Evolutionary conservation across 2,888 invertebrate species (phyloP), one percentile per base, ranked within the genome.

Genomic region (Apamea crenata): DNA sequence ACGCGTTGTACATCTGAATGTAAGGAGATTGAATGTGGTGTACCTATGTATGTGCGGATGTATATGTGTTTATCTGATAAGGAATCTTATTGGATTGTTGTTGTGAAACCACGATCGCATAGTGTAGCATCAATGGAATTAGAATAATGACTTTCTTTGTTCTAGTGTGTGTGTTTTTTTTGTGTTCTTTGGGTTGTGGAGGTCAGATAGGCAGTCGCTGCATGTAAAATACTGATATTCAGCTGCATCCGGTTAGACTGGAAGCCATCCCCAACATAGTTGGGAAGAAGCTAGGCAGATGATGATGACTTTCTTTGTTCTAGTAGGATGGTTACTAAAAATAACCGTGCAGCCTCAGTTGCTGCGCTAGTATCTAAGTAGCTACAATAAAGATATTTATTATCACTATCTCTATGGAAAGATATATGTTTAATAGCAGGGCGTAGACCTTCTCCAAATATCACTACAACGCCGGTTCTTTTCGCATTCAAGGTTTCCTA

Each of bases 1-100:
- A 47, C 36, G 73, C 6, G 56, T 32, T 53, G 14, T 25, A 36
- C 44, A 14, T 61, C 12, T 6, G n/a, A 56, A 71, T 68, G 29
- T 47, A n/a, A 12, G 7, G 25, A 66, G 67, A 79, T 81, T 81
- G 29, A 47, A 80, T 53, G 56, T n/a, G 14, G n/a, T 25, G 12
- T 36, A 63, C 21, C 18, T 44, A 53, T 29, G 0, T 16, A n/a
- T 21, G 18, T 47, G 8, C 29, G 21, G 1, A 21, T n/a, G 8
- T 25, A 21, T n/a, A n/a, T 14, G 14, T 7, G 47, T 63, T 10
- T 36, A 47, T 50, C 16, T 50, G 36, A 40, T 16, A 40, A n/a
- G 50, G 18, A 16, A 67, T 77, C 40, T 67, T 32, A 32, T 59
- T 67, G n/a, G 50, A 40, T 82, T 56, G 36, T 29, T 74, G 63